A percentile compares a stretch with the other conserved stretches of the same genome.
These are phyloP conservation scores for Liolophura sinensis DNA, from an alignment of 1,140 invertebrate species.

Conservation along the genomic window DNA sequence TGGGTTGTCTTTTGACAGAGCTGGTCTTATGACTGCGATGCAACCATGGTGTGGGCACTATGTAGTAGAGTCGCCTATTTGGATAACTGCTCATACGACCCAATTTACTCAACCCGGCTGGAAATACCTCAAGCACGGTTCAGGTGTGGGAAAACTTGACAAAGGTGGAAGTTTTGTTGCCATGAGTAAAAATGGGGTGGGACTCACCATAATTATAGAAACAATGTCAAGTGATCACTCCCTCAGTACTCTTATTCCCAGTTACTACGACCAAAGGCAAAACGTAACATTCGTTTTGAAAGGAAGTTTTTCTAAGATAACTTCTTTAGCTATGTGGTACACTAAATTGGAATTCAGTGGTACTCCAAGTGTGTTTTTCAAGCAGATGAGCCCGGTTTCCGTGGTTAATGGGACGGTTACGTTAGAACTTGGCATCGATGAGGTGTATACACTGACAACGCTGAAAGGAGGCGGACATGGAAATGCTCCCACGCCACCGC, in stretches of 20 bases:
- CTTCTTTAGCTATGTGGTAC: slow-evolving; percentile 43
- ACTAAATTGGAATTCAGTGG: slow-evolving; percentile 35
- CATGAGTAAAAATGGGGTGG: slow-evolving; percentile 42
- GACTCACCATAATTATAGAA: slow-evolving; percentile 56
- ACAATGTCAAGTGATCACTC: slow-evolving; percentile 57
- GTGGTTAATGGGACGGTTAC: slow-evolving; percentile 34
- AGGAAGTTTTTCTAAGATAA: slow-evolving; percentile 36
- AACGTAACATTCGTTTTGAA: slow-evolving; percentile 43
- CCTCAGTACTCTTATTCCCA: slow-evolving; percentile 45
- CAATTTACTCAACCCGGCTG: slow-evolving; percentile 56
- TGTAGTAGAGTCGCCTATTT: slow-evolving; percentile 52
- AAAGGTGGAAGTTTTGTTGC: slow-evolving; percentile 53
- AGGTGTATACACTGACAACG: slow-evolving; percentile 52
- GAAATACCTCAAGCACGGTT: slow-evolving; percentile 49
- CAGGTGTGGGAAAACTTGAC: slow-evolving; percentile 44
- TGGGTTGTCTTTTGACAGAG: slow-evolving; percentile 40
- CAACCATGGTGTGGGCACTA: slow-evolving; percentile 56
- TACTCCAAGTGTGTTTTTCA: slow-evolving; percentile 27
- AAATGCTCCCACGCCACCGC: background rate
- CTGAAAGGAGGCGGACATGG: slow-evolving; percentile 27
- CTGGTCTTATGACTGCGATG: slow-evolving; percentile 57
- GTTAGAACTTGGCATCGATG: slow-evolving; percentile 42
- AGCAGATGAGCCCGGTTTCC: slow-evolving; percentile 16
- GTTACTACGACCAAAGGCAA: slow-evolving; percentile 45
- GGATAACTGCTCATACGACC: slow-evolving; percentile 57